phyloP scores from a whole-genome alignment of 2,888 invertebrate species.

The Chaetogeoica ovagalla region DNA sequence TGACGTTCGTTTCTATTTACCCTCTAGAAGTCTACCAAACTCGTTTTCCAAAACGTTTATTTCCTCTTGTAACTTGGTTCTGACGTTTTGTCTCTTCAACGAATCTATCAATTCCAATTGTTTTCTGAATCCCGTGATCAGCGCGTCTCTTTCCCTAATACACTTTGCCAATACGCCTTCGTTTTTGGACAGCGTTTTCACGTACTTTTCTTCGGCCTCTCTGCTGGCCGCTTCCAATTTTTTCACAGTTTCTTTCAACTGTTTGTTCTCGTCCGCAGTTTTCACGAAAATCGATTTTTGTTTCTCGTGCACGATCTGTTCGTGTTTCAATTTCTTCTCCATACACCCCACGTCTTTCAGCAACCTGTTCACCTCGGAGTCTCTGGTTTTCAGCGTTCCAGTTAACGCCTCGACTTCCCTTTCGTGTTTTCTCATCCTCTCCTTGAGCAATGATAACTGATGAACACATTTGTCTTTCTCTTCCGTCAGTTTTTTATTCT shows the following conservation, averaged over 20 bases:
- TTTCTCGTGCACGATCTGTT: conserved; percentile 34
- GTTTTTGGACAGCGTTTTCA: conserved; percentile 18
- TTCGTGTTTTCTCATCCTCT: conserved; percentile 14
- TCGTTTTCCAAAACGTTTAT: conserved; percentile 37
- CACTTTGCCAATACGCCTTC: conserved; percentile 23
- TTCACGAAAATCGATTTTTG: conserved; percentile 25
- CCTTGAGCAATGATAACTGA: conserved; percentile 24
- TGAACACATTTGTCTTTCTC: conserved; percentile 23
- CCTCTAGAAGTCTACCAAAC: conserved; percentile 36
- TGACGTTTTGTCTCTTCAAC: conserved; percentile 26
- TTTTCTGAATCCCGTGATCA: conserved; percentile 39
- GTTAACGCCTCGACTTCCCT: conserved; percentile 26
- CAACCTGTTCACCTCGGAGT: conserved; percentile 28
- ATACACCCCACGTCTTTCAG: conserved; percentile 24
- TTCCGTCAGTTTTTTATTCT: conserved; percentile 36
- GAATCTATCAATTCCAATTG: conserved; percentile 47
- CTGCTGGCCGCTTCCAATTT: conserved; percentile 2
- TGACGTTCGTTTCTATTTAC: conserved; percentile 8
- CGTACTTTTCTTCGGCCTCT: conserved; percentile 32
- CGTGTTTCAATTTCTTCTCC: conserved; percentile 34
- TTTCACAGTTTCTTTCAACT: conserved; percentile 20
- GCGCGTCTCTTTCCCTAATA: conserved; percentile 27
- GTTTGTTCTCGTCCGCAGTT: conserved; percentile 26
- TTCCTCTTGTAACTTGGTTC: conserved; percentile 36
- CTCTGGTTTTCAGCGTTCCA: conserved; percentile 32